Evolutionary conservation across 2,888 invertebrate genomes (phyloP).

Genomic region (Hyles lineata): DNA sequence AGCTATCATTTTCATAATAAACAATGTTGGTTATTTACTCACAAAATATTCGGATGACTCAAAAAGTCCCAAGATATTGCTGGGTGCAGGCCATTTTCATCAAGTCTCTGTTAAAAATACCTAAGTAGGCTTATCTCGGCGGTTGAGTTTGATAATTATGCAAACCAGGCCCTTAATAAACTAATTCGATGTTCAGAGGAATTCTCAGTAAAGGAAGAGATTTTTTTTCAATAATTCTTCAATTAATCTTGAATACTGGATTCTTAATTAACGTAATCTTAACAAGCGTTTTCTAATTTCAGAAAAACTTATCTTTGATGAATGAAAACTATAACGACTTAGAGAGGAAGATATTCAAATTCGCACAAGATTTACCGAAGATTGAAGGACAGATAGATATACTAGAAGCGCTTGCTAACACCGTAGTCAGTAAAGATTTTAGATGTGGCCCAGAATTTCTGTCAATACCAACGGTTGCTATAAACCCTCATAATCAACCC

Average conservation of each 20-base stretch:
- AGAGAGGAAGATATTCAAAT: slow-evolving; percentile 59
- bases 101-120: too few species aligned
- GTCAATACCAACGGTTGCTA: slow-evolving; percentile 56
- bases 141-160: too few species aligned
- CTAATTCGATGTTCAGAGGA: too few species aligned
- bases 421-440: slow-evolving; percentile 50
- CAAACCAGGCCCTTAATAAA: too few species aligned
- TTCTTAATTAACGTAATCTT: neutral
- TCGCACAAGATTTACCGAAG: slow-evolving; percentile 68
- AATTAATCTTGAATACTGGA: too few species aligned
- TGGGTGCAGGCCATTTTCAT: too few species aligned
- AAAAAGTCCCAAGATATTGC: too few species aligned
- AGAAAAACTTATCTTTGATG: slow-evolving; percentile 64
- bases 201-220: too few species aligned
- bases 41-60: too few species aligned
- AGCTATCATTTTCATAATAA: too few species aligned
- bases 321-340: slow-evolving; percentile 63
- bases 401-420: slow-evolving; percentile 62
- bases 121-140: too few species aligned
- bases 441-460: slow-evolving; percentile 55
- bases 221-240: neutral
- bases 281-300: slow-evolving; percentile 45
- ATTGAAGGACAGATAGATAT: slow-evolving; percentile 71
- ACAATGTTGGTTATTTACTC: too few species aligned
- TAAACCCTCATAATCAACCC: slow-evolving; percentile 45